Evolutionary conservation across 2,888 invertebrate species (phyloP), one percentile per base, ranked within the genome.

Genomic region (Brachypalpus laphriformis): DNA sequence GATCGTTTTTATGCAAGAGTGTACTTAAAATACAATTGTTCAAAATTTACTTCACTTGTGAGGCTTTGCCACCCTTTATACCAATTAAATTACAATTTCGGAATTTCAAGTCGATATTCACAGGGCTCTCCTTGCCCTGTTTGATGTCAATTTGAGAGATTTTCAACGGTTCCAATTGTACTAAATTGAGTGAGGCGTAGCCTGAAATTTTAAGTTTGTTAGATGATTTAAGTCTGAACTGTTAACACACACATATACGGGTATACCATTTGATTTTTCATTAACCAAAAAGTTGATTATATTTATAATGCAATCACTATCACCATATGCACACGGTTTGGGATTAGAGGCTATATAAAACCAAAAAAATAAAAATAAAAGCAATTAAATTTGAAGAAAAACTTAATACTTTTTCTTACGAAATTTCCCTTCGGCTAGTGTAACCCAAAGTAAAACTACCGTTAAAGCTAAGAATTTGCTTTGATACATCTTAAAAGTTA

Each of bases 91-190:
- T 40, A 34, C 63, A 63, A 37, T 88, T 81, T 6, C 42, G 61
- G 20, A 89, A 87, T 14, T 76, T 70, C 16, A 89, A 78, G 11
- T 88, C 85, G 51, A 89, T 87, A 68, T 88, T 88, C 0, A 89
- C 89, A 1, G 89, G 89, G 75, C 88, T 87, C 0, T 88, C 87
- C n/a, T 66, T 71, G 0, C 88, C 89, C 54, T 88, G 88, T 4
- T 86, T 82, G 6, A 88, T 82, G n/a, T 45, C 66, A 6, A 88
- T 72, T 16, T 76, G 72, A 0, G 51, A 37, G 4, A 88, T 57
- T 25, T 78, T 49, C 8, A 88, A 54, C 0, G 88, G 88, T 81
- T 88, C 82, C 4, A 88, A 18, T 4, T 34, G n/a, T 11, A 40
- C 8, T 2, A 88, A n/a, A 65, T 87, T 87, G 1, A 88, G 49